These are phyloP conservation scores for Xylocopa sonorina DNA, from an alignment of 1,140 invertebrate species.

Conservation along the genomic window DNA sequence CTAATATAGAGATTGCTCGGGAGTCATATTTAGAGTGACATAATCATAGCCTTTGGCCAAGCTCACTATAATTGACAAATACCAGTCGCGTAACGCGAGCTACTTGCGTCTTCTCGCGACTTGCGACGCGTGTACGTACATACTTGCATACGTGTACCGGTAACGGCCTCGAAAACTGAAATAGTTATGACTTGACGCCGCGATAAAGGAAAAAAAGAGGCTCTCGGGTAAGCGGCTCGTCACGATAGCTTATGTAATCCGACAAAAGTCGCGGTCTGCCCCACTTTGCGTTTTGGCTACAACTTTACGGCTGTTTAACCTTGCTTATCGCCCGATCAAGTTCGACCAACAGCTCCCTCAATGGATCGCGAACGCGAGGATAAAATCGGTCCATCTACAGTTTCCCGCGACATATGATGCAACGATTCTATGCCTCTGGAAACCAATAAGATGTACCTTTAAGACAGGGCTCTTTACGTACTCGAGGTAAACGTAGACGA, in stretches of 20 bases:
- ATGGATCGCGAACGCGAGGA: background rate
- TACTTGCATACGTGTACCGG: background rate
- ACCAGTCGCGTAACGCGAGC: constrained; percentile 42
- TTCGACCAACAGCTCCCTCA: constrained; percentile 5
- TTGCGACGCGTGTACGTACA: background rate
- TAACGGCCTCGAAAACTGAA: constrained; percentile 68
- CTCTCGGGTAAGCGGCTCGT: constrained; percentile 33
- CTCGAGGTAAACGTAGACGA: background rate
- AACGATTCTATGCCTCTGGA: background rate
- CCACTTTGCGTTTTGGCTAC: constrained; percentile 35
- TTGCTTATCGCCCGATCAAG: constrained; percentile 42
- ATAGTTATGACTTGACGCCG: constrained; percentile 65
- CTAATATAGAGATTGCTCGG: constrained; percentile 21
- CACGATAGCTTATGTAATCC: constrained; percentile 41
- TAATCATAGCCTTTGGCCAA: constrained; percentile 52
- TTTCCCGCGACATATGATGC: background rate
- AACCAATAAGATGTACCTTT: too few species aligned
- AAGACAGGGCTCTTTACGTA: background rate
- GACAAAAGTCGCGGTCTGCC: background rate
- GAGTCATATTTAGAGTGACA: constrained; percentile 29
- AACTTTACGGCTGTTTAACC: constrained; percentile 19
- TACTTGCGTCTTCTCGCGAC: background rate
- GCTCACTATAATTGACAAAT: constrained; percentile 63
- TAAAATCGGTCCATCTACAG: background rate
- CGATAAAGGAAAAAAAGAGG: constrained; percentile 41